Base-by-base conservation (phyloP, 2,113 vertebrate species). In the Psilopsiagon aurifrons region DNA sequence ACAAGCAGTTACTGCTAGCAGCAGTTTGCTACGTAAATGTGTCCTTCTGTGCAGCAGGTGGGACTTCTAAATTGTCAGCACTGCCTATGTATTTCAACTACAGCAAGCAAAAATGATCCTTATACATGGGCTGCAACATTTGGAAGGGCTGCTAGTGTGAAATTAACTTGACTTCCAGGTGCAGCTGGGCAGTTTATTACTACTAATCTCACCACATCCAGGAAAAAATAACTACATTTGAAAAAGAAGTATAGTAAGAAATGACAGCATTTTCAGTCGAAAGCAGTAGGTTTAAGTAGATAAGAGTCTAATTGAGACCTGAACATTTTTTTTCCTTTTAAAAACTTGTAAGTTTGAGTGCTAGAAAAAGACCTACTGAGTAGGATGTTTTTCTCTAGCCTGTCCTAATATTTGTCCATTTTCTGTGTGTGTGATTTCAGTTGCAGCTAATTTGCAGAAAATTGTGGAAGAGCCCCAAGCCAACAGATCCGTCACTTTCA, bases 381-480 rank as follows among this genome's bases (percentile, higher is more conserved):
- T 25, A 55, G 52, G 41, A 49, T 75, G 46, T 17, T 93, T 90
- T 78, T 92, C 77, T 83, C 8, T 49, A 55, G 27, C 76, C 83
- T 81, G 41, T 60, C 49, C 55, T 96, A 92, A 91, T 88, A 62
- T 64, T 91, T 97, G 19, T 87, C 84, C 46, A 4, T 47, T 84
- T 90, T 71, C 46, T 95, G 49, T 98, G 92, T 96, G 64, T 97
- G 15, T 98, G 62, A 83, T 98, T 98, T 89, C 97, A 99, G 99
- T 99, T 98, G 99, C 99, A 97, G 99, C 99, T 96, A 99, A 99
- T 98, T 98, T 99, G 98, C 99, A 99, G 98, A 99, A 99, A 98
- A 99, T 99, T 98, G 99, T 99, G 78, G 99, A 99, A 94, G 99
- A 99, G 96, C 99, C 99, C 97, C 99, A 99, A 97, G 97, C 98